Conservation (phyloP, 2,113 vertebrate genomes). For the Triplophysa siluroides region DNA sequence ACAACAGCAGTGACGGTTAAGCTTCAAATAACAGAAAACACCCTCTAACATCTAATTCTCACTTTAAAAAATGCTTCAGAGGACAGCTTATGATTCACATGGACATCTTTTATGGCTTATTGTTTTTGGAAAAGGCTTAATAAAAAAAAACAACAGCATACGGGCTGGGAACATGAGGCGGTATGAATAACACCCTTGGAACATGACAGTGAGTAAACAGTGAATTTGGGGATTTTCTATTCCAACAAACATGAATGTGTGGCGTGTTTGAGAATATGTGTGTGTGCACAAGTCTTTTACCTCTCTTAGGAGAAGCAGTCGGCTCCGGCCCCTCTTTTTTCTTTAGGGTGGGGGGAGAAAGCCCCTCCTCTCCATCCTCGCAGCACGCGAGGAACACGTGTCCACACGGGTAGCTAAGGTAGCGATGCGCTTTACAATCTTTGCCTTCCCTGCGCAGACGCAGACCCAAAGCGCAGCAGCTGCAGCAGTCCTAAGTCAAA, state of each 20-base stretch:
- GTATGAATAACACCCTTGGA: too few relatives aligned
- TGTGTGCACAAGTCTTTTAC: constrained; percentile 62
- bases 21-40: too few relatives aligned
- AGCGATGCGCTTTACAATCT: constrained; percentile 76
- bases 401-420: constrained; percentile 86
- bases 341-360: constrained; percentile 72
- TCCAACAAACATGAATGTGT: neutral
- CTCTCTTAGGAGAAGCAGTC: constrained; percentile 71
- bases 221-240: neutral
- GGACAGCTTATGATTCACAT: too few relatives aligned
- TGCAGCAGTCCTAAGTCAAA: constrained; percentile 86
- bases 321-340: constrained; percentile 73
- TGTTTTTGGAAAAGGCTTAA: too few relatives aligned
- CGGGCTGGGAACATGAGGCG: too few relatives aligned
- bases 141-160: too few relatives aligned
- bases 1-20: too few relatives aligned
- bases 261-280: constrained; percentile 1
- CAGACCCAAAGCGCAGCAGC: constrained; percentile 87
- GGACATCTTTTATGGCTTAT: too few relatives aligned
- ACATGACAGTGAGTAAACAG: too few relatives aligned
- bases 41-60: too few relatives aligned
- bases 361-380: constrained; percentile 75
- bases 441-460: constrained; percentile 72
- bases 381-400: constrained; percentile 91
- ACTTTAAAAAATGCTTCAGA: too few relatives aligned